A percentile compares a stretch with the other conserved stretches of the same genome.
These are phyloP conservation scores for Prenolepis imparis DNA, from an alignment of 2,888 invertebrate species.

Conservation along the genomic window DNA sequence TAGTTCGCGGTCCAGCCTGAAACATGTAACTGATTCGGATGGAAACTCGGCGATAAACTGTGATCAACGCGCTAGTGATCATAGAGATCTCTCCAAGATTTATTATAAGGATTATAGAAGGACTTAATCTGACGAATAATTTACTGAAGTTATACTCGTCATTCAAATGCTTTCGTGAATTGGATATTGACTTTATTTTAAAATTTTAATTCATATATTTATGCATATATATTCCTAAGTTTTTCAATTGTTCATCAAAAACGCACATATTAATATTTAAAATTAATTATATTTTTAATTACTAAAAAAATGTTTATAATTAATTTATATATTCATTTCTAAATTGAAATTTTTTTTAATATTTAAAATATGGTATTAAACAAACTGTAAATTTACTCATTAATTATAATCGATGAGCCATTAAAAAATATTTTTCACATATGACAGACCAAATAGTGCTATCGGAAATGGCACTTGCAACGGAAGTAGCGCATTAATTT, in stretches of 20 bases:
- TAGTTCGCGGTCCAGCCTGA: conserved; percentile 46
- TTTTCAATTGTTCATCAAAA: not conserved
- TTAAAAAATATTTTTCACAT: conserved; percentile 9
- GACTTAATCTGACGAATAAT: conserved; percentile 27
- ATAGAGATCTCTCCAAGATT: conserved; percentile 37
- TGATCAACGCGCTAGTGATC: conserved; percentile 41
- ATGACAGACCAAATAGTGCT: not conserved
- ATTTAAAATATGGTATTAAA: not conserved
- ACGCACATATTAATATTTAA: not conserved
- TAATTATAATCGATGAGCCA: not conserved
- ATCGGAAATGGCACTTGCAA: conserved; percentile 59
- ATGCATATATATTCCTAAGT: not conserved
- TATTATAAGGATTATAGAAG: not conserved
- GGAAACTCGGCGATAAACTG: conserved; percentile 47
- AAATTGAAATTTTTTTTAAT: no score
- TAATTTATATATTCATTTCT: not conserved
- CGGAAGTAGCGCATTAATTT: conserved; percentile 72
- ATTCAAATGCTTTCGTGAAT: not conserved
- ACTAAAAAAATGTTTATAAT: not conserved
- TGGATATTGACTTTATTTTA: not conserved
- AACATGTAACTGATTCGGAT: conserved; percentile 48
- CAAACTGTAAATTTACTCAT: not conserved
- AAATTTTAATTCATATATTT: not conserved
- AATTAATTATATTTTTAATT: not conserved
- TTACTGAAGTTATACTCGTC: conserved; percentile 15